Base-by-base conservation (phyloP, 2,888 invertebrate genomes). In the Brenthis hecate region DNA sequence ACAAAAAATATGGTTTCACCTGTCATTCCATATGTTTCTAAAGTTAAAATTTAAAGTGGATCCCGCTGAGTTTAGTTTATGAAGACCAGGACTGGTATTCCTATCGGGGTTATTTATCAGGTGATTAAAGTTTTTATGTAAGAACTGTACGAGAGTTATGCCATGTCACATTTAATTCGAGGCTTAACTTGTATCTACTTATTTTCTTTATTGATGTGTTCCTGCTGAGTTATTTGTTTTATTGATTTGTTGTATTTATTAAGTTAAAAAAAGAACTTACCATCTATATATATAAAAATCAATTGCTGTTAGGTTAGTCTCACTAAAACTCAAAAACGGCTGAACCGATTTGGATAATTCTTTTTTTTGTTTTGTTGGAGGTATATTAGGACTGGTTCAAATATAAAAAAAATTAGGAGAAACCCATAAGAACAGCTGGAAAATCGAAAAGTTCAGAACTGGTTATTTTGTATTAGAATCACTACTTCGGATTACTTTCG, bases 41-140 rank as follows among this genome's bases (percentile, higher is more conserved):
- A 74, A 62, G 61, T 51, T 62, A 51, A 77, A 72, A 72, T 77
- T 77, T 77, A 74, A 77, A 72, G 56, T 47, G 73, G 77, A 69
- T 72, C 80, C 81, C 76, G 78, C 79, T 78, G 80, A 65, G 84
- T 85, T 83, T 81, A 79, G 83, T 84, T 83, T 81, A 80, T 71
- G 77, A 77, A 74, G 70, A 69, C 72, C 75, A 53, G 43, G 47
- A 36, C 57, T 56, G 57, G 56, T 47, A 48, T 68, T 47, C 65
- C 54, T 71, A 67, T 67, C 67, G 28, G 36, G 51, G 19, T 43
- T 67, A 67, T 62, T 56, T 62, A 67, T 67, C 67, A 67, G 56
- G 43, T 56, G 67, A 62, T 67, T 67, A 62, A 56, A 67, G 43
- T 67, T 67, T 67, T 60, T 62, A 62, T 56, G 55, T 48, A 67